Evolutionary conservation across 2,888 invertebrate species (phyloP), one percentile per base, ranked within the genome.

Genomic region (Chrysodeixis includens): DNA sequence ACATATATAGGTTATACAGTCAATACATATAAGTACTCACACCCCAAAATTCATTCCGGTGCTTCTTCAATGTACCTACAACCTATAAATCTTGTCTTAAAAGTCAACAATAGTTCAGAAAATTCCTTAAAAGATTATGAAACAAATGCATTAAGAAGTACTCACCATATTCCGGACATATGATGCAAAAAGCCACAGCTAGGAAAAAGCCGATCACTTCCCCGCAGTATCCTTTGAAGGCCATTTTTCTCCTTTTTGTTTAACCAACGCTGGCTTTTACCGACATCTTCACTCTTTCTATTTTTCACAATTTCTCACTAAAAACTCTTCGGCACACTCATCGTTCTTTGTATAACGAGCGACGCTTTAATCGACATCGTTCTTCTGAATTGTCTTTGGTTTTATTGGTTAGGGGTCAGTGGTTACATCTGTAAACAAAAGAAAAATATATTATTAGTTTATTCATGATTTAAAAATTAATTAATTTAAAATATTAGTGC

Each of bases 81-180:
- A n/a, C n/a, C n/a, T 26, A 26, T 4, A 26, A 26, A 26, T 26
- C 2, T 4, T 4, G 26, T 26, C 26, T 4, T 4, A 2, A 26
- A 26, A 2, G 20, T 20, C 49, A 35, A 46, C 9, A 46, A 44
- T 14, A 54, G 30, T 30, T 54, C 56, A 71, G 71, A 30, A 57
- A 66, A 65, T 56, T 30, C 14, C 8, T 63, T 30, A 35, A 44
- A 52, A 55, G 51, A 26, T 57, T n/a, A 56, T 30, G 22, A 10
- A 40, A 59, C 16, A 35, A 61, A 46, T 30, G 16, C 22, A 59
- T 51, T 69, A 59, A 61, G 57, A 12, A 62, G 65, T 66, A 59
- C 94, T 93, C 80, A 95, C 94, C 94, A 91, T 94, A 94, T 88
- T 92, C 92, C 66, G 94, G 94, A 81, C 92, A 94, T 78, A 90